Base-by-base conservation (phyloP, 2,797 vertebrate species). In the Labroides dimidiatus region DNA sequence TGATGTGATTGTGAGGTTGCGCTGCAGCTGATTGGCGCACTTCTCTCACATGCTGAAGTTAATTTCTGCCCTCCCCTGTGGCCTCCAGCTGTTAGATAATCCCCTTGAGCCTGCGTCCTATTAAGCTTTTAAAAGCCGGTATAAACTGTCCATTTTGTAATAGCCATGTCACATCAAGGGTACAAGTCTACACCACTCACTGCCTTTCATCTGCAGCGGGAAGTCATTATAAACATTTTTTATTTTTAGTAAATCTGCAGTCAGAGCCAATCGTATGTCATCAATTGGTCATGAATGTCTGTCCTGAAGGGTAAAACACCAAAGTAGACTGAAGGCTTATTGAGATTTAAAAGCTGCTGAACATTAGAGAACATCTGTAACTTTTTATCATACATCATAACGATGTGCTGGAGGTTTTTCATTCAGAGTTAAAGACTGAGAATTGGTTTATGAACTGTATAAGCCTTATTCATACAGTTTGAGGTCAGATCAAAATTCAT, bases 91-190 rank as follows among this genome's bases (percentile, higher is more conserved):
- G 90, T 76, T 80, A 80, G 72, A 90, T 93, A 93, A 94, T 93
- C 92, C 89, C 65, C 67, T 66, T 82, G 85, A 91, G 85, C 87
- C 70, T 72, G 58, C n/a, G 81, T 84, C 87, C 83, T 80, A 87
- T 88, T 93, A 92, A 93, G 91, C 92, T 89, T 90, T 91, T 93
- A 89, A 94, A 94, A 94, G 89, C 92, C 48, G 79, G 75, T 89
- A 92, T 92, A 92, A 93, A 93, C 89, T 89, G 88, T 89, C 82
- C 91, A 90, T 93, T 94, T 93, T 93, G 90, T 92, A 91, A 93
- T 91, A 89, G 72, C 82, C 79, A 76, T 90, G 89, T 90, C 85
- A 88, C 82, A 88, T 92, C 82, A 87, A 91, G 84, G 84, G 76
- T 77, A 83, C 80, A 88, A 87, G 87, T 88, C 82, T 84, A 74